These are phyloP conservation scores for Calephelis perditalis DNA, from an alignment of 2,888 invertebrate species.

Conservation along the genomic window DNA sequence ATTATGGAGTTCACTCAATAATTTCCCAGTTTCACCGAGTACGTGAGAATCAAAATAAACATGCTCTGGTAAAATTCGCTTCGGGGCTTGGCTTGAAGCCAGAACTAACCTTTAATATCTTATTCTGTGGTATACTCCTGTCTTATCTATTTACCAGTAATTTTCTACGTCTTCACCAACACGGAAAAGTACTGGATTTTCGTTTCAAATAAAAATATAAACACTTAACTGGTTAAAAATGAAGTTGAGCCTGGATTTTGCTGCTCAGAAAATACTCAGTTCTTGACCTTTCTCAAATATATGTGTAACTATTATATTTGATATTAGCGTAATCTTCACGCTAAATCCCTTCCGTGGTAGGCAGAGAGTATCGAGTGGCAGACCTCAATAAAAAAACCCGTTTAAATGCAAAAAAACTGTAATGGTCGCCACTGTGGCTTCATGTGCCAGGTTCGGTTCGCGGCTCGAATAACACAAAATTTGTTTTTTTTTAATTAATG, in stretches of 20 bases:
- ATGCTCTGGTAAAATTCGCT: not conserved
- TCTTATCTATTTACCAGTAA: not conserved
- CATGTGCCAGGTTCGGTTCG: no score
- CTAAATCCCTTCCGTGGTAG: no score
- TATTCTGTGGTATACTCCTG: not conserved
- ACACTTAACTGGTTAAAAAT: not conserved
- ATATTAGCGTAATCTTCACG: no score
- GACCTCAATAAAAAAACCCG: no score
- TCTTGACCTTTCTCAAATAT: no score
- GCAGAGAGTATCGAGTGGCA: no score
- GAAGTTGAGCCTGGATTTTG: not conserved
- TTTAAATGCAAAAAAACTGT: no score
- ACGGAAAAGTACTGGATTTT: not conserved
- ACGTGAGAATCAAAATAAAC: conserved; percentile 11
- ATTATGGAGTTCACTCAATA: conserved; percentile 1
- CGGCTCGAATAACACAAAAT: no score
- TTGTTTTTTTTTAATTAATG: no score
- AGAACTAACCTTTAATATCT: conserved; percentile 1
- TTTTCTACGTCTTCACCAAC: not conserved
- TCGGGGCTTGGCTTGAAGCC: conserved; percentile 1
- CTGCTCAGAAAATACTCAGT: no score
- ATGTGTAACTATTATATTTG: no score
- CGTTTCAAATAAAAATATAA: not conserved
- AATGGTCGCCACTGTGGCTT: no score
- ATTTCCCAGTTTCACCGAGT: conserved; percentile 1